Conservation (phyloP, 23 tunicate genomes). For the Oikopleura vanhoeffeni region DNA sequence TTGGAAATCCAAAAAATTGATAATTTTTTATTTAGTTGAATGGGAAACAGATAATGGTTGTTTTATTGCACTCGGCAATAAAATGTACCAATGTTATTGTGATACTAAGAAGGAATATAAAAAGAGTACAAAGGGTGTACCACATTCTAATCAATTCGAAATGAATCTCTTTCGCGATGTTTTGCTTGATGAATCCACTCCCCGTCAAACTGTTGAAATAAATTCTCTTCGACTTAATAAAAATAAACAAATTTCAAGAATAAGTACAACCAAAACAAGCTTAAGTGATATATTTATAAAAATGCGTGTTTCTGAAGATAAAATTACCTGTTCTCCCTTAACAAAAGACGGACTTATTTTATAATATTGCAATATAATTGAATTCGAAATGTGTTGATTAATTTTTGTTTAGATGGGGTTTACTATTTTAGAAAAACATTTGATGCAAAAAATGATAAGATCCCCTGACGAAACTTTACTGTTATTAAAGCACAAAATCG, state of each 20-base stretch:
- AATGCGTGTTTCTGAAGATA: neutral
- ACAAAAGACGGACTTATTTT: neutral
- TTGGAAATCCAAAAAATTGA: neutral
- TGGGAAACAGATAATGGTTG: neutral
- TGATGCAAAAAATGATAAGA: no score
- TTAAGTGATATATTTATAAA: neutral
- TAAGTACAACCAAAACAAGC: neutral
- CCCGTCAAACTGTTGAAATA: neutral
- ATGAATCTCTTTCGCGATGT: neutral
- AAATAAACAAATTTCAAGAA: neutral
- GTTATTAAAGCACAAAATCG: no score
- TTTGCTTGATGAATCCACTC: neutral
- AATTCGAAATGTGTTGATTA: no score
- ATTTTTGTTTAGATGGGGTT: no score
- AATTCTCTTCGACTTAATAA: neutral
- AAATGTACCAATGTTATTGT: neutral
- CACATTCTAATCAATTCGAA: neutral
- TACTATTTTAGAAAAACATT: no score
- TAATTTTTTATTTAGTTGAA: neutral
- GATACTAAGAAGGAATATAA: neutral
- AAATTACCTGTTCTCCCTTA: neutral
- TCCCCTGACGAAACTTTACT: no score
- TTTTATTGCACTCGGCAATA: neutral
- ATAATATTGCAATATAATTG: no score
- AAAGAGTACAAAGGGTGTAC: neutral